Evolutionary conservation across 2,797 vertebrate genomes (phyloP).

Genomic region (Adelosebastes latens): DNA sequence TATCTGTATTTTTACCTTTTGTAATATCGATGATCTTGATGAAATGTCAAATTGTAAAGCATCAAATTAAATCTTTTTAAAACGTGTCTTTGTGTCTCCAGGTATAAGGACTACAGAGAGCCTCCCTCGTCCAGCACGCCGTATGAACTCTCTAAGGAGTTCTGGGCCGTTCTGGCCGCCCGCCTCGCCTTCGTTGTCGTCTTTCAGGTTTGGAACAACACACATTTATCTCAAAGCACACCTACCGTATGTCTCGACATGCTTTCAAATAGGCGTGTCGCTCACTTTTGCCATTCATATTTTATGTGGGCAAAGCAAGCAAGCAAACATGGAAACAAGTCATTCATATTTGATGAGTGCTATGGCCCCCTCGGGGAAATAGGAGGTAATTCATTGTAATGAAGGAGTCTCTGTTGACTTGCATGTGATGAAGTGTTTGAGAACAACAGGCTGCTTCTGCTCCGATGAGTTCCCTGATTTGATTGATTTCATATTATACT

Average conservation of each 20-base stretch:
- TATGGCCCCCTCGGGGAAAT: background rate
- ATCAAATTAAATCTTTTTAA: background rate
- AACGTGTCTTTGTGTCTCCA: constrained; percentile 30
- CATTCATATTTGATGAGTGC: background rate
- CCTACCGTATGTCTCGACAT: background rate
- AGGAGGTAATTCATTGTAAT: background rate
- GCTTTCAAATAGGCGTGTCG: background rate
- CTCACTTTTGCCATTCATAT: background rate
- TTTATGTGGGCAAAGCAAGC: background rate
- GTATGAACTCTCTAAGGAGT: constrained; percentile 94
- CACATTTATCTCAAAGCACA: background rate
- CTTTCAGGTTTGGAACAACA: constrained; percentile 90
- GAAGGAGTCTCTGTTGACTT: background rate
- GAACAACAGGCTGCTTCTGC: background rate
- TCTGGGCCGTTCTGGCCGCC: constrained; percentile 94
- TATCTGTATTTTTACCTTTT: background rate
- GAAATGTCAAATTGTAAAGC: background rate
- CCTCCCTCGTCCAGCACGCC: constrained; percentile 90
- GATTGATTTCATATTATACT: background rate
- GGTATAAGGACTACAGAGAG: constrained; percentile 94
- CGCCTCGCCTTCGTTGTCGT: constrained; percentile 93
- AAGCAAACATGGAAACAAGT: background rate
- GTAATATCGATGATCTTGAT: background rate
- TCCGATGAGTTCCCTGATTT: background rate
- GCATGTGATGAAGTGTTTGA: background rate